Evolutionary conservation across 2,113 vertebrate genomes (phyloP), one percentile per base, ranked within the genome.

Genomic region (Thymallus thymallus): DNA sequence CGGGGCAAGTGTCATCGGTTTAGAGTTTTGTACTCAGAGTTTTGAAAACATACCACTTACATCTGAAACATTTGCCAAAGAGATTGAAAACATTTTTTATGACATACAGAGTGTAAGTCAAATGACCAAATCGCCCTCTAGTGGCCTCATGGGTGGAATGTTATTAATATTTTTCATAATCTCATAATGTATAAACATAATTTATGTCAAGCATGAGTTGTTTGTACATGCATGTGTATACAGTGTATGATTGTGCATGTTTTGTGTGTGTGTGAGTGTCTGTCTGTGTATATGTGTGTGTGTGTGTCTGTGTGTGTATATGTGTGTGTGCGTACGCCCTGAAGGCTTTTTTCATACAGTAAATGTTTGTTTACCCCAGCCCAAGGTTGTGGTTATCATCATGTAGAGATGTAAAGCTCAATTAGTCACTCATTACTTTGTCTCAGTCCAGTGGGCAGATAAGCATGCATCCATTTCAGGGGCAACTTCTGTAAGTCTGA

Each of bases 361-460:
- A 7, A 26, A 51, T 60, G 58, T 24, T 65, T 79, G 69, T 81
- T 85, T 83, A 83, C 65, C 6, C 3, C 30, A 76, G 55, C 51
- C 23, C 77, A 90, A 87, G 79, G 82, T 87, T 76, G 81, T 46
- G 35, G 65, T 55, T 70, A 76, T 80, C 29, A 0, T 55, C 74
- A 68, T 72, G 63, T 73, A 18, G 62, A 62, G 46, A 58, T 80
- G 67, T 66, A 71, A 75, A 82, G 75, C 80, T 80, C 73, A 82
- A 75, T 88, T 85, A 82, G 74, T 80, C 32, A 65, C 85, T 80
- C 81, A 84, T 82, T 14, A 73, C 23, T 82, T 80, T 67, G 77
- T 77, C 75, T 75, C 62, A 62, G 74, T 82, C 1, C 22, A 67
- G 71, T 83, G 79, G 82, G 73, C 63, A 78, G 76, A 88, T 86